phyloP scores from a whole-genome alignment of 1,140 invertebrate genomes.

The Acyrthosiphon pisum region DNA sequence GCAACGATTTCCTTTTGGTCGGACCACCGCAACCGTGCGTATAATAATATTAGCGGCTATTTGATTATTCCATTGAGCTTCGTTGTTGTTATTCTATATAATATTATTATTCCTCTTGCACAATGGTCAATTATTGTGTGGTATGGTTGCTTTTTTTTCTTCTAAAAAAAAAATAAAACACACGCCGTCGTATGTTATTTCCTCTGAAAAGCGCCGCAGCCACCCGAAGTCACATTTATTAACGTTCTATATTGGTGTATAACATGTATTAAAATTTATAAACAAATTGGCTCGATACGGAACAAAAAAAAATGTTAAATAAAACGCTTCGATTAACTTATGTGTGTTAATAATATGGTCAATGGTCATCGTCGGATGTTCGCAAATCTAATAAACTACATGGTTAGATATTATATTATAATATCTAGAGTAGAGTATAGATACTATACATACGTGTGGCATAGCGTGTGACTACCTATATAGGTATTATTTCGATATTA shows the following conservation, averaged over 20 bases:
- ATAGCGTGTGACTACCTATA: no score
- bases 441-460: no score
- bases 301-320: neutral
- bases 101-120: neutral
- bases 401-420: no score
- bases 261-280: neutral
- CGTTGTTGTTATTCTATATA: slow-evolving; percentile 9
- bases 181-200: neutral
- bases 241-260: neutral
- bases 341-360: neutral
- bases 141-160: neutral
- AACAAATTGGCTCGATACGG: neutral
- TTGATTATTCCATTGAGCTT: neutral
- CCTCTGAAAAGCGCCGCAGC: neutral
- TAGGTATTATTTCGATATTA: no score
- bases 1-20: neutral
- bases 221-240: neutral
- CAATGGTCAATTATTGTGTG: slow-evolving; percentile 24
- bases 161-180: neutral
- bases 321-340: neutral
- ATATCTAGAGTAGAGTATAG: no score
- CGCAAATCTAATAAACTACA: neutral
- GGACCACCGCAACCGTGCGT: neutral
- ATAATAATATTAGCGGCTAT: neutral
- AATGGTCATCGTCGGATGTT: neutral